Base-by-base conservation (phyloP, 2,113 vertebrate species). In the Tiliqua scincoides region DNA sequence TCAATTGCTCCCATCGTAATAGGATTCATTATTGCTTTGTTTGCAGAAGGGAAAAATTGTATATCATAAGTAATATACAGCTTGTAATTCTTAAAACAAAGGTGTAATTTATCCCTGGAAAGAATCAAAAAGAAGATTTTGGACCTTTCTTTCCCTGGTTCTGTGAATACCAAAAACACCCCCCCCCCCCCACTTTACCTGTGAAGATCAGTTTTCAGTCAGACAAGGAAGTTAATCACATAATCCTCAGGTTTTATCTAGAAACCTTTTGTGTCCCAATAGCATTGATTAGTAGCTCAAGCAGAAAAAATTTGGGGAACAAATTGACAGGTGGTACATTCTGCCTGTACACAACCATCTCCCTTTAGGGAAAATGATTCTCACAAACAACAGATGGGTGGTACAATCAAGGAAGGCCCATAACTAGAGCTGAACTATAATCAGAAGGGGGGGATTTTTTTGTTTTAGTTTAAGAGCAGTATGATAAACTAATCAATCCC, bases 401-500 rank as follows among this genome's bases (percentile, higher is more conserved):
- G 63, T 85, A 90, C 91, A 91, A 90, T 92, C 91, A 67, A 80
- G 62, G 65, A 77, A 83, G 54, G 63, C 75, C 79, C 84, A 63
- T 65, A 70, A 79, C 61, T 88, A 75, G 25, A 82, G 37, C 75
- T 76, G 43, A 8, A 32, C 88, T 87, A 78, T 85, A 86, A 32
- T 89, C 87, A 91, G 77, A 93, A 85, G 61, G 23, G 3, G 67
- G 0, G 74, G 79, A n/a, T 52, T 63, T 0, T 40, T 87, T 72
- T 85, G 12, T 73, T 87, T 90, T 93, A 84, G 82, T 93, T 89
- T 85, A 88, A 88, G 52, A 89, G 88, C 70, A 80, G 52, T 88
- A 68, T 87, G 86, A 97, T 96, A 94, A 92, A 91, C 95, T 95
- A 96, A 94, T 94, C 87, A 87, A 91, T 89, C 84, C 92, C 92